Evolutionary conservation across 2,888 invertebrate genomes (phyloP), one percentile per base, ranked within the genome.

Genomic region (Epistrophe grossulariae): DNA sequence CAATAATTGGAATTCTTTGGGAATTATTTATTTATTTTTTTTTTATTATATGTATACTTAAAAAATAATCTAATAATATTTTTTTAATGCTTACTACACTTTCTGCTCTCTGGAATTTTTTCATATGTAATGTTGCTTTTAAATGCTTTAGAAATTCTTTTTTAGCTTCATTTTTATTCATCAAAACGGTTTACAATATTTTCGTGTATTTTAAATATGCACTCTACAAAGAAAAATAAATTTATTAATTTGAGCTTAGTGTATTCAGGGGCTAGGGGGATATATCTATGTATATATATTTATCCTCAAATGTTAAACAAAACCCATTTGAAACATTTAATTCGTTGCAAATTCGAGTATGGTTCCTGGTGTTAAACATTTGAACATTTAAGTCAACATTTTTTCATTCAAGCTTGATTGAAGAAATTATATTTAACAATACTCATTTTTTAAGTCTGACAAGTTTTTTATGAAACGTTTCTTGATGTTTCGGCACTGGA

Each of bases 1-100:
- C 74, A 68, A 50, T 5, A 50, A 40, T 68, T 43, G 43, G 45
- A 40, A 35, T 48, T 64, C 64, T 62, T 80, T 45, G 13, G 40
- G 24, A 2, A 35, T 31, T 66, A 13, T 48, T 48, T 66, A 17
- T 11, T 31, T 17, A 8, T 0, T n/a, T 68, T 1, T 70, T 70
- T 40, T 70, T 1, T n/a, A 19, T 28, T 43, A 19, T 13, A 11
- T 24, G 0, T 8, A 11, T 7, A 38, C 24, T 9, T n/a, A n/a
- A 15, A 45, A 31, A 45, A 48, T 17, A 31, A 19, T 48, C 19
- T 31, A 31, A 45, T 45, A n/a, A 43, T 45, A 31, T 48, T 64
- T 68, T n/a, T 35, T 17, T 19, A 66, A 50, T 68, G 50, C 50
- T 50, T 35, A 35, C 15, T 48, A 19, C 13, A 50, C 17, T 19